Base-by-base conservation (phyloP, 2,888 invertebrate genomes). In the Lasioglossum oenotherae region DNA sequence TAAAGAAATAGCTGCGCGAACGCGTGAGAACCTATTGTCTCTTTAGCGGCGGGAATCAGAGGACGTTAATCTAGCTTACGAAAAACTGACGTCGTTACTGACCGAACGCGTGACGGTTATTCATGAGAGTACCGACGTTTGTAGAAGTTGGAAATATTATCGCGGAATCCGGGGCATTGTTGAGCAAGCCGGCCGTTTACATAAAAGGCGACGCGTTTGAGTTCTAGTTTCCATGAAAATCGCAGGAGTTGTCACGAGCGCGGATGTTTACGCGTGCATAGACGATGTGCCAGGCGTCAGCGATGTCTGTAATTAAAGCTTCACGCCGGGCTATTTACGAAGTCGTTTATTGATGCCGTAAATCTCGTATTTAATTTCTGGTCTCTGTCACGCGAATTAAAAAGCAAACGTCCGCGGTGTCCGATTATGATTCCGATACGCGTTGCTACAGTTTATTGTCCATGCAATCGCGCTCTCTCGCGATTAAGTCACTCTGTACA, bases 401-500 rank as follows among this genome's bases (percentile, higher is more conserved):
- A 8, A 31, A 0, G 64, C 64, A 23, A 1, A 38, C 69, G 4
- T 38, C 38, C 38, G 69, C 64, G 64, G 31, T 16, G 31, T 19
- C 19, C 8, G 38, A 12, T 69, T 38, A 23, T 38, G 38, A 69
- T 38, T 12, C 19, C 38, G 38, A 23, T 19, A 14, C 8, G n/a
- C 16, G 3, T 73, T 10, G 49, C 35, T 6, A 49, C 73, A 10
- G 38, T 41, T 44, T 31, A 46, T 16, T 35, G 27, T 46, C 0
- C 44, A 31, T 53, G n/a, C 14, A 67, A 73, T 76, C 16, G 46
- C 23, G 16, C 19, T n/a, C 27, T 3, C 8, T 41, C 60, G 49
- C 60, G 67, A 81, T 69, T 75, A 67, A 80, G 67, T 72, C 75
- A 69, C 1, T 46, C n/a, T 3, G 10, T 4, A 57, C 35, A 27